phyloP scores from a whole-genome alignment of 2,797 vertebrate species.

The Jordanella pulchra region DNA sequence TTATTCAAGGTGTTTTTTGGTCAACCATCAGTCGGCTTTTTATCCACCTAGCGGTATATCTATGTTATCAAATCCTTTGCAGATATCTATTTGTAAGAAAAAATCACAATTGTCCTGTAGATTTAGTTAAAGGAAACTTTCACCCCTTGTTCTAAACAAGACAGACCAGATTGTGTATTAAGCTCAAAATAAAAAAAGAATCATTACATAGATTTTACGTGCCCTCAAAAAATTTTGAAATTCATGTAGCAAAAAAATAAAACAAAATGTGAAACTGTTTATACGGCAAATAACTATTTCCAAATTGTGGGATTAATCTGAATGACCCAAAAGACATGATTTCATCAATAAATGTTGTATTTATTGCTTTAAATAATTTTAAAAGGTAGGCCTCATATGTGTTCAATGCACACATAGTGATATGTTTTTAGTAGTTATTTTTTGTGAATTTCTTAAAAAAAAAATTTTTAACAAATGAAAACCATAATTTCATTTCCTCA shows the following conservation, averaged over 20 bases:
- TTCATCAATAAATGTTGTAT: no score
- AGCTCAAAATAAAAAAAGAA: conserved; percentile 66
- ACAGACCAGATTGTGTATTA: conserved; percentile 61
- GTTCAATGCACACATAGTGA: no score
- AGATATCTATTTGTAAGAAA: conserved; percentile 4
- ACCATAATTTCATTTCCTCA: conserved; percentile 63
- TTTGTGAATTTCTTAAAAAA: no score
- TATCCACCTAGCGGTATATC: conserved; percentile 15
- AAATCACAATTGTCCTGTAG: conserved; percentile 46
- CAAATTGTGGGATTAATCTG: no score
- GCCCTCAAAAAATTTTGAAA: conserved; percentile 55
- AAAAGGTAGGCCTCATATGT: no score
- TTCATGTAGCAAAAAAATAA: no score
- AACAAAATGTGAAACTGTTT: no score
- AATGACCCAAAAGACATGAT: no score
- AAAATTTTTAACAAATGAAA: no score
- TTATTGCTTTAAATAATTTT: no score
- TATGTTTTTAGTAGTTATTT: no score
- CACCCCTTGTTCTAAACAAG: conserved; percentile 4
- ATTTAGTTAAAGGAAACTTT: conserved; percentile 47
- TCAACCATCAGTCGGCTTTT: conserved; percentile 30
- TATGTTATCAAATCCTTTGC: conserved; percentile 12
- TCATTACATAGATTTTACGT: conserved; percentile 46
- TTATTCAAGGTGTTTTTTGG: conserved; percentile 39
- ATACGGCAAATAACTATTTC: no score